A percentile compares a stretch with the other conserved stretches of the same genome.
phyloP scores from a whole-genome alignment of 2,113 vertebrate genomes.

The Colinus virginianus region DNA sequence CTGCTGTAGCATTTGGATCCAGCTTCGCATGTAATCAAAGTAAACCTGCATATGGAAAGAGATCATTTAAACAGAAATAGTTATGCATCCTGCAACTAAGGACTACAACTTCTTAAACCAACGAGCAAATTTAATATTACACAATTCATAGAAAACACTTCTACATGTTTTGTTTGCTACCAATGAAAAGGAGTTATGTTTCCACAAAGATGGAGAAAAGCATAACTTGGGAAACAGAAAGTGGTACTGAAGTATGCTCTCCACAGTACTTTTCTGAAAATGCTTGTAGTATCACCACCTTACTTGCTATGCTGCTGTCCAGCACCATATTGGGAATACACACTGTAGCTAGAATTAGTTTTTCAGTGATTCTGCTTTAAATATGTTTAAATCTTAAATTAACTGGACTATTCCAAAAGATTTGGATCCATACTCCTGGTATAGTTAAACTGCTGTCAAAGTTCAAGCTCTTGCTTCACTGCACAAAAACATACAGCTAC shows the following conservation, averaged over 20 bases:
- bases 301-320: not conserved
- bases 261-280: not conserved
- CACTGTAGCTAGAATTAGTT: not conserved
- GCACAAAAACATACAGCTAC: not conserved
- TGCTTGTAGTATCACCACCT: not conserved
- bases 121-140: not conserved
- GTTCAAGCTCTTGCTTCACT: not conserved
- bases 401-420: not conserved
- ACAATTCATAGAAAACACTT: not conserved
- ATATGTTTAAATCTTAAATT: not conserved
- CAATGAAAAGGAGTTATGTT: not conserved
- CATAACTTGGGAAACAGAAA: not conserved
- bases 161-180: not conserved
- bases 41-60: conserved; percentile 86
- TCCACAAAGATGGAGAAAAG: not conserved
- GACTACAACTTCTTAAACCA: not conserved
- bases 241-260: not conserved
- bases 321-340: not conserved
- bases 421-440: not conserved
- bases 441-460: not conserved
- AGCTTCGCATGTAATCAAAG: conserved; percentile 99
- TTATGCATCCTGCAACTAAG: not conserved
- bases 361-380: no score
- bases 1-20: conserved; percentile 99
- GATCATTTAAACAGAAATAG: not conserved